Percentiles rank a stretch among this genome's conserved stretches.
Evolutionary conservation across 2,113 vertebrate species (phyloP).

Genomic region (Scortum barcoo): DNA sequence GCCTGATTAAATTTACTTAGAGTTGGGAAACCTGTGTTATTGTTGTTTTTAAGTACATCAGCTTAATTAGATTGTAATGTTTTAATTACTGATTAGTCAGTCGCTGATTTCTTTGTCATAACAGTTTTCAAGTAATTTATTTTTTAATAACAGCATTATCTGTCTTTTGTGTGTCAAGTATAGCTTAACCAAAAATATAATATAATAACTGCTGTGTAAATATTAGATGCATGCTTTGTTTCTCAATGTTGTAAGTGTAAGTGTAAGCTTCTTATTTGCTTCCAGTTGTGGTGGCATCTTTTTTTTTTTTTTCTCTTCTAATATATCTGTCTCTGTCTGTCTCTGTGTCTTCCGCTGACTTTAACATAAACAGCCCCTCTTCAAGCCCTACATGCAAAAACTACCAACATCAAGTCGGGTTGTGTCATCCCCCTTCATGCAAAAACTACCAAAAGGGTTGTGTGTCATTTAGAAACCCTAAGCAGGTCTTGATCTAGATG

Average conservation of each 20-base stretch:
- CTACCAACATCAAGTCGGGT: conserved; percentile 74
- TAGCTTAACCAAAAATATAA: conserved; percentile 10
- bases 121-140: conserved; percentile 24
- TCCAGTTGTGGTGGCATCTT: conserved; percentile 73
- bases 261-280: conserved; percentile 82
- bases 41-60: not conserved
- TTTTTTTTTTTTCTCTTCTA: conserved; percentile 32
- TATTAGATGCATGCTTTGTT: conserved; percentile 70
- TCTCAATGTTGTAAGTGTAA: conserved; percentile 70
- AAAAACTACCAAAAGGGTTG: conserved; percentile 81
- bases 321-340: conserved; percentile 66
- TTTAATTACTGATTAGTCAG: conserved; percentile 32
- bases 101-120: conserved; percentile 24
- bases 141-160: conserved; percentile 12
- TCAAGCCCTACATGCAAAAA: conserved; percentile 85
- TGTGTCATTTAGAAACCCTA: conserved; percentile 52
- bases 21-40: not conserved
- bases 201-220: conserved; percentile 23
- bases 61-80: conserved; percentile 25
- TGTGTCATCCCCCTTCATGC: conserved; percentile 73
- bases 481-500: conserved; percentile 78
- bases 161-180: conserved; percentile 26
- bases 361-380: conserved; percentile 77
- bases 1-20: not conserved
- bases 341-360: conserved; percentile 79